Conservation (phyloP, 2,888 invertebrate species). For the Azorinus chamasolen region DNA sequence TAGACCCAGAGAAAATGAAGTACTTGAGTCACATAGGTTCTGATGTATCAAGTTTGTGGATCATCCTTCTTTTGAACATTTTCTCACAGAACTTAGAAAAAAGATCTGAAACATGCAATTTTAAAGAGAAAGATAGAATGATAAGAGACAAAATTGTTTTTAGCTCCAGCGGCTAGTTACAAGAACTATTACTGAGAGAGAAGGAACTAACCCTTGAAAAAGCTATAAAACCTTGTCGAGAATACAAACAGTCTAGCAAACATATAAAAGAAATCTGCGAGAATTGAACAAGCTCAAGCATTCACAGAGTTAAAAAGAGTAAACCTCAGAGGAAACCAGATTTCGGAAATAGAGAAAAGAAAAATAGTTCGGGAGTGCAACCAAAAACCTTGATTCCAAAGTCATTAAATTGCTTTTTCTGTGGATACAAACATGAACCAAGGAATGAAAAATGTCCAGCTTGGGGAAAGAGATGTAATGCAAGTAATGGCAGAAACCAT, state of each 20-base stretch:
- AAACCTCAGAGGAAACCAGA: no score
- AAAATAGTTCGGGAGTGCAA: no score
- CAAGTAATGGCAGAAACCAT: conserved; percentile 57
- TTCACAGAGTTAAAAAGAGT: conserved; percentile 10
- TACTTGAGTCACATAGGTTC: conserved; percentile 57
- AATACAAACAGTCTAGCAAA: conserved; percentile 57
- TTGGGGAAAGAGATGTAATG: conserved; percentile 59
- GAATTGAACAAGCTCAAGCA: conserved; percentile 9
- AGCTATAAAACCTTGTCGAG: conserved; percentile 43
- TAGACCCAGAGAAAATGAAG: conserved; percentile 43
- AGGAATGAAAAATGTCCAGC: conserved; percentile 58
- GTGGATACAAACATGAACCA: conserved; percentile 52
- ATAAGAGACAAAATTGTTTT: conserved; percentile 59
- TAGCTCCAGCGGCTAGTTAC: conserved; percentile 39
- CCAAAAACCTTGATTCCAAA: background rate
- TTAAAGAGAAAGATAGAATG: conserved; percentile 50
- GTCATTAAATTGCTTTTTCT: conserved; percentile 39
- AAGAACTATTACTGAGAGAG: conserved; percentile 51
- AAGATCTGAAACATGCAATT: conserved; percentile 51
- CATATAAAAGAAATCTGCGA: conserved; percentile 48
- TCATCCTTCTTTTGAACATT: conserved; percentile 42
- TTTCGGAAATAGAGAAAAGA: no score
- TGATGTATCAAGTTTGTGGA: conserved; percentile 43
- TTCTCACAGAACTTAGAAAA: conserved; percentile 54
- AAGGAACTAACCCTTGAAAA: conserved; percentile 41